These are phyloP conservation scores for Serinus canaria DNA, from an alignment of 2,113 vertebrate genomes.

Conservation along the genomic window DNA sequence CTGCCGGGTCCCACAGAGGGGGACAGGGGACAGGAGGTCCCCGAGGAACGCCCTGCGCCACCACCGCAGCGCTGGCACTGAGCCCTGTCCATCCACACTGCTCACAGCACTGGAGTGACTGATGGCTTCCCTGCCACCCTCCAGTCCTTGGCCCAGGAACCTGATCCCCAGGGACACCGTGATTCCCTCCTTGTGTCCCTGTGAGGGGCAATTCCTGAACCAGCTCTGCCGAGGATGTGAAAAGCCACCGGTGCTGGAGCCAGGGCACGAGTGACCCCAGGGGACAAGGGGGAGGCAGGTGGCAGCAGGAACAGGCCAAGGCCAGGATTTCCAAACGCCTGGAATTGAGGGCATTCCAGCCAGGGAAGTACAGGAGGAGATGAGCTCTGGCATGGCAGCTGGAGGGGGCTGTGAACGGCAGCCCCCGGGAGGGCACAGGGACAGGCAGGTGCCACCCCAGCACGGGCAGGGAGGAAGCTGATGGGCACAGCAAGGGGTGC, in stretches of 20 bases:
- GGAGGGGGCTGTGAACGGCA: background rate
- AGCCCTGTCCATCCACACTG: rapidly evolving
- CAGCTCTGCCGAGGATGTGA: background rate
- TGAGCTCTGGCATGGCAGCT: background rate
- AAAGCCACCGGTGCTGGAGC: background rate
- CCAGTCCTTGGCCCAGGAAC: background rate
- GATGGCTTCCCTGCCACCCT: background rate
- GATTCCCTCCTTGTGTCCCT: background rate
- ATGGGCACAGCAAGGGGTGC: background rate
- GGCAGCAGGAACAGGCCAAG: background rate
- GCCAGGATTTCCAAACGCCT: background rate
- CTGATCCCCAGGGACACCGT: rapidly evolving
- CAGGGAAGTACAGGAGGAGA: background rate
- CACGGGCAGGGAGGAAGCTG: background rate
- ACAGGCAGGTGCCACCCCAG: background rate
- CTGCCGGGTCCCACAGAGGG: rapidly evolving
- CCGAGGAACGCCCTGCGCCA: rapidly evolving
- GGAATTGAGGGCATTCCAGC: background rate
- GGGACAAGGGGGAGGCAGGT: background rate
- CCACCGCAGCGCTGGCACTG: rapidly evolving
- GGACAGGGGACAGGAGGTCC: too few relatives aligned
- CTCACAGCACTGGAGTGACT: background rate
- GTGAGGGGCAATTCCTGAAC: background rate
- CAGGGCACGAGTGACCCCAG: background rate
- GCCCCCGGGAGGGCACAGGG: background rate